Evolutionary conservation across 2,888 invertebrate genomes (phyloP).

Genomic region (Leptothorax acervorum): DNA sequence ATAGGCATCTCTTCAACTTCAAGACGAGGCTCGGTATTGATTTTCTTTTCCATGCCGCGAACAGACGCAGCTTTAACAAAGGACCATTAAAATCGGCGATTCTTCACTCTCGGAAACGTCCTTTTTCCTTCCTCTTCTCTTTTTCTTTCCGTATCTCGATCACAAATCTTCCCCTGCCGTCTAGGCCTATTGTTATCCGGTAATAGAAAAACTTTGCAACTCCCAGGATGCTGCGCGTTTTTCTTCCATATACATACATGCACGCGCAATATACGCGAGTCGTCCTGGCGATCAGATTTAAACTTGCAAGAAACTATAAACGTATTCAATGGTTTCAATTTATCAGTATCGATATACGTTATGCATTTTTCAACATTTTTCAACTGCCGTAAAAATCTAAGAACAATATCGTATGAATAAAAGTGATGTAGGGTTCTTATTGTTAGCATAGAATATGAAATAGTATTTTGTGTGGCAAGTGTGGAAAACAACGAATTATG

Average conservation of each 20-base stretch:
- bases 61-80: constrained; percentile 69
- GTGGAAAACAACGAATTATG: too few relatives aligned
- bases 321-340: constrained; percentile 1
- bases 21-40: constrained; percentile 68
- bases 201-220: constrained; percentile 67
- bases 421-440: neutral
- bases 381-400: neutral
- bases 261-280: constrained; percentile 5
- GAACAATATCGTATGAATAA: neutral
- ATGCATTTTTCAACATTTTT: neutral
- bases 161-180: constrained; percentile 59
- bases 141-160: constrained; percentile 57
- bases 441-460: too few relatives aligned
- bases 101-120: constrained; percentile 67
- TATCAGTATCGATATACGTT: constrained; percentile 11
- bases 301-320: constrained; percentile 5
- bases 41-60: constrained; percentile 66
- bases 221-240: constrained; percentile 38
- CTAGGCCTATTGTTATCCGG: constrained; percentile 61
- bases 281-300: constrained; percentile 18
- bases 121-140: constrained; percentile 55
- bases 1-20: constrained; percentile 50
- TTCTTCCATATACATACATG: constrained; percentile 31
- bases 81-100: constrained; percentile 74
- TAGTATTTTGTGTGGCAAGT: too few relatives aligned